These are phyloP conservation scores for Limnephilus auricula DNA, from an alignment of 2,888 invertebrate genomes.

Conservation along the genomic window DNA sequence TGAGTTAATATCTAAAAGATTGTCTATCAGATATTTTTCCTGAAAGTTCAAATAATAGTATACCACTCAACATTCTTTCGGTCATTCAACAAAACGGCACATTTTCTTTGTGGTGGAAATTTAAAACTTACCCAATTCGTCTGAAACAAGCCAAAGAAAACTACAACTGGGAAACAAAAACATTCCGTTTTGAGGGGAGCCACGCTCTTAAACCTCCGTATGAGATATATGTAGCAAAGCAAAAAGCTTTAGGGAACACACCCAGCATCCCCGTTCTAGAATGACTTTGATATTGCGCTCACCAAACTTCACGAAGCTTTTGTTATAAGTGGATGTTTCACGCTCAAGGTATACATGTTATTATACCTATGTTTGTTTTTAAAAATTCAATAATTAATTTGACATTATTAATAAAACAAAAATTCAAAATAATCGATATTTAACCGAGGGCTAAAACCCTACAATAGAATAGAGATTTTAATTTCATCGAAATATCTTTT, in stretches of 20 bases:
- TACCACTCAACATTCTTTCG: background rate
- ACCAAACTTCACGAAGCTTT: constrained; percentile 23
- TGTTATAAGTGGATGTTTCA: background rate
- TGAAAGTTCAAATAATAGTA: background rate
- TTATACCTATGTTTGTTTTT: too few relatives aligned
- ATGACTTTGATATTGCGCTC: constrained; percentile 23
- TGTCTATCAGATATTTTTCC: too few relatives aligned
- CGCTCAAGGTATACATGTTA: too few relatives aligned
- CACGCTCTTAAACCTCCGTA: constrained; percentile 5
- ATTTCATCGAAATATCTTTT: too few relatives aligned
- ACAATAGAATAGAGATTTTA: too few relatives aligned
- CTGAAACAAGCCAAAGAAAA: constrained; percentile 25
- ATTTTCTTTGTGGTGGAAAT: constrained; percentile 7
- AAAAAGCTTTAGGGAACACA: constrained; percentile 18
- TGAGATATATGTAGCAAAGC: constrained; percentile 7
- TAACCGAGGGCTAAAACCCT: too few relatives aligned
- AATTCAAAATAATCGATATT: too few relatives aligned
- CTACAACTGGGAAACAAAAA: background rate
- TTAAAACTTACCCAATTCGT: constrained; percentile 9
- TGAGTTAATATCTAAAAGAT: too few relatives aligned
- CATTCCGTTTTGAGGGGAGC: background rate
- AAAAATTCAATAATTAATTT: too few relatives aligned
- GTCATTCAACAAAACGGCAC: background rate
- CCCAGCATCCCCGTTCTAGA: background rate
- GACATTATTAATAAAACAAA: too few relatives aligned